Percentiles rank a stretch among this genome's conserved stretches.
Evolutionary conservation across 92 coral and sea anemone species (phyloP).

Genomic region (Ricordea florida): DNA sequence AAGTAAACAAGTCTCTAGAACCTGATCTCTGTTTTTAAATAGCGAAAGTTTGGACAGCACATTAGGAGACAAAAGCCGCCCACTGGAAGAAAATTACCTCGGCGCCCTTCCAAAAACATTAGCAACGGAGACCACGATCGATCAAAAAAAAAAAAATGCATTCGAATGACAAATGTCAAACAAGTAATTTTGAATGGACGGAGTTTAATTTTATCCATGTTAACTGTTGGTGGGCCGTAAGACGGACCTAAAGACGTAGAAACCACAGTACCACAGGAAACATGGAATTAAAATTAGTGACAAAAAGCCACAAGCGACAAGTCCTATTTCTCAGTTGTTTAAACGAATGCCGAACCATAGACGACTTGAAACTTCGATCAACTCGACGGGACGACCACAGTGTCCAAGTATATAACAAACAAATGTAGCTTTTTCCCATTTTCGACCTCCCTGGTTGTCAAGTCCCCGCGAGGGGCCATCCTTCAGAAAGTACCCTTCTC

Average conservation of each 20-base stretch:
- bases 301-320: too few species aligned
- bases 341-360: too few species aligned
- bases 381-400: too few species aligned
- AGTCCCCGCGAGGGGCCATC: not conserved
- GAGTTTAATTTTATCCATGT: too few species aligned
- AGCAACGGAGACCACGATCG: not conserved
- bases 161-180: too few species aligned
- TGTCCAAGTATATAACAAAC: conserved; percentile 46
- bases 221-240: too few species aligned
- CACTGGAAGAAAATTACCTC: conserved; percentile 1
- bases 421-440: not conserved
- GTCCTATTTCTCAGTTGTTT: too few species aligned
- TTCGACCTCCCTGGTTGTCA: conserved; percentile 39
- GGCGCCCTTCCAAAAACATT: conserved; percentile 39
- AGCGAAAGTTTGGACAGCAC: too few species aligned
- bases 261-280: too few species aligned
- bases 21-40: conserved; percentile 11
- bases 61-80: conserved; percentile 23
- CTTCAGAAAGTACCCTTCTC: not conserved
- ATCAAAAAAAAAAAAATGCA: not conserved
- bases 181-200: too few species aligned
- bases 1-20: not conserved
- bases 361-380: conserved; percentile 32
- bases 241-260: too few species aligned
- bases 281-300: too few species aligned